phyloP scores from a whole-genome alignment of 2,888 invertebrate genomes.

The Rhogogaster chlorosoma region DNA sequence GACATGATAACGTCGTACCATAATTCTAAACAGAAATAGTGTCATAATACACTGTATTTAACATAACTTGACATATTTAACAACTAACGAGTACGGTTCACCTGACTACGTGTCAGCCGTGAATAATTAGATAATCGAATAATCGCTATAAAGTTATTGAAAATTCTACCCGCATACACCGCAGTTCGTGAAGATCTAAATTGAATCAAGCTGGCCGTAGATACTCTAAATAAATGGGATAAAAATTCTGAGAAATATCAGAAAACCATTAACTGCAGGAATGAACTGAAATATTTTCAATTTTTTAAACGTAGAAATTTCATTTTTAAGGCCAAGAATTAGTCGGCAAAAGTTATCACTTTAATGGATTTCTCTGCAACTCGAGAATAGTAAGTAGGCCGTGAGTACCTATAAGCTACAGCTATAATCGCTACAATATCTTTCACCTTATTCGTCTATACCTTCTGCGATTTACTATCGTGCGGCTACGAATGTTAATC shows the following conservation, averaged over 20 bases:
- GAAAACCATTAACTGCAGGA: not conserved
- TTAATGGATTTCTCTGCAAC: constrained; percentile 23
- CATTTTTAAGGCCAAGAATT: not conserved
- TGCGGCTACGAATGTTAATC: not conserved
- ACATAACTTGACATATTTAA: not conserved
- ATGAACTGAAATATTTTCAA: not conserved
- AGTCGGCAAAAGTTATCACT: not conserved
- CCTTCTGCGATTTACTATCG: not conserved
- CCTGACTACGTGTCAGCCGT: not conserved
- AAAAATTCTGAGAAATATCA: not conserved
- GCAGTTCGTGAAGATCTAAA: not conserved
- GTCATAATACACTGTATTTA: not conserved
- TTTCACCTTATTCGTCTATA: not conserved
- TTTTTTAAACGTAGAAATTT: not conserved
- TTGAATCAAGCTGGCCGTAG: not conserved
- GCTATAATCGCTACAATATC: constrained; percentile 21
- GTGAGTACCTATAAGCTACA: not conserved
- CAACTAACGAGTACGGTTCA: not conserved
- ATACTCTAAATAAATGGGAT: not conserved
- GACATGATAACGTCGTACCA: not conserved
- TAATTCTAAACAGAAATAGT: not conserved
- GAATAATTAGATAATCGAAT: not conserved
- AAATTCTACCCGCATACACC: not conserved
- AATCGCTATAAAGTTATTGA: not conserved
- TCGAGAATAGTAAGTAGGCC: constrained; percentile 15